These are phyloP conservation scores for Coptodon bakossiorum DNA, from an alignment of 2,113 vertebrate species.

Conservation along the genomic window DNA sequence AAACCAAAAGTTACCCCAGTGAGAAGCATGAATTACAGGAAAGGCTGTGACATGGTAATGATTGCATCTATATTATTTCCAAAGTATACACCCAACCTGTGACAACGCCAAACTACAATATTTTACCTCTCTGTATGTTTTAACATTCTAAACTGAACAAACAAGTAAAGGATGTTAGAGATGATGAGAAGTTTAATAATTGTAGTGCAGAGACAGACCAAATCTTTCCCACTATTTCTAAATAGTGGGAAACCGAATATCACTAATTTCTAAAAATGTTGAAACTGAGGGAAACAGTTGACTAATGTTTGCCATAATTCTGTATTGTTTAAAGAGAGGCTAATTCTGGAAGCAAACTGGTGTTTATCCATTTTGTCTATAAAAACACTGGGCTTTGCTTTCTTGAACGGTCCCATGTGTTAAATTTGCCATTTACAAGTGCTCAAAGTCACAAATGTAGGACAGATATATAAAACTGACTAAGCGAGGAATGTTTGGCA, in stretches of 20 bases:
- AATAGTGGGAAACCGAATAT: neutral
- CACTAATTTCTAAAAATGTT: neutral
- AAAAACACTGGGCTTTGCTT: neutral
- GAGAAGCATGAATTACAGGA: neutral
- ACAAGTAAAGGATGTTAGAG: neutral
- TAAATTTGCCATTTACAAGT: neutral
- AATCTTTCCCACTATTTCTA: neutral
- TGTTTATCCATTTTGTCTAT: neutral
- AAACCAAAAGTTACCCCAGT: neutral
- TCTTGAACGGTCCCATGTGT: neutral
- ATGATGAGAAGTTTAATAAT: neutral
- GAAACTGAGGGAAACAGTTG: neutral
- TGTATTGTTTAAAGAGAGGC: neutral
- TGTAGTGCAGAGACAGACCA: neutral
- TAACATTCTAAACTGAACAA: neutral
- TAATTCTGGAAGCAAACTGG: neutral
- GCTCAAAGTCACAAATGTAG: neutral
- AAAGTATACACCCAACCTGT: neutral
- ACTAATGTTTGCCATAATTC: neutral
- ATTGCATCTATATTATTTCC: neutral
- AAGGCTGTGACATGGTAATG: neutral
- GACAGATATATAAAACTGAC: neutral
- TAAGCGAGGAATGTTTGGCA: neutral
- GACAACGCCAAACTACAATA: neutral
- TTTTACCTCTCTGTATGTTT: neutral